Percentiles rank a stretch among this genome's conserved stretches.
Evolutionary conservation across 2,797 vertebrate species (phyloP).

Genomic region (Leptoclinus maculatus): DNA sequence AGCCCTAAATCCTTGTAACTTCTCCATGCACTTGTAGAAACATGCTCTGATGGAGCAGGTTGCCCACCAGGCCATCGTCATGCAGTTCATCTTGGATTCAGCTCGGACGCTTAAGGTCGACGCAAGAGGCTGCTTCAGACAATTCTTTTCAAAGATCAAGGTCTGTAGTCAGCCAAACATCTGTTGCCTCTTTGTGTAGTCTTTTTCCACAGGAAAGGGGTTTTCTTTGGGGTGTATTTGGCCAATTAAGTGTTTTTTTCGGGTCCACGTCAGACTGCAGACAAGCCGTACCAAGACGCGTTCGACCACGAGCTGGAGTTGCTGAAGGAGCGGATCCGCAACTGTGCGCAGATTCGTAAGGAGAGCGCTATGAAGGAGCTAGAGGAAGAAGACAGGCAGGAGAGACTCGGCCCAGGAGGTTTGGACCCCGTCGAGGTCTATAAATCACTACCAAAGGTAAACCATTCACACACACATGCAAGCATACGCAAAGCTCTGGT

Average conservation of each 20-base stretch:
- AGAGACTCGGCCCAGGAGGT: slow-evolving; percentile 89
- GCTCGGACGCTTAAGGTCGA: slow-evolving; percentile 88
- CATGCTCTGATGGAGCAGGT: slow-evolving; percentile 93
- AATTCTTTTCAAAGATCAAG: slow-evolving; percentile 94
- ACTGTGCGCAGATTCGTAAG: slow-evolving; percentile 84
- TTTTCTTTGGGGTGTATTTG: background rate
- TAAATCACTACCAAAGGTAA: slow-evolving; percentile 85
- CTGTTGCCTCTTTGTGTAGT: background rate
- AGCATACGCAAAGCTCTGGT: background rate
- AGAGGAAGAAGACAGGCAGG: slow-evolving; percentile 88
- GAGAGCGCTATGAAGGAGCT: slow-evolving; percentile 88
- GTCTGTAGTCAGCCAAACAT: slow-evolving; percentile 48
- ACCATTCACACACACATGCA: background rate
- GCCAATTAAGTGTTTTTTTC: background rate
- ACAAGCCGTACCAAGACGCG: slow-evolving; percentile 89
- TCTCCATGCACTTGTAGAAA: slow-evolving; percentile 79
- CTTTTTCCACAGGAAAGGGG: fast-evolving
- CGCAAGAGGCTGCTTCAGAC: slow-evolving; percentile 90
- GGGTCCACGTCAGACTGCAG: slow-evolving; percentile 81
- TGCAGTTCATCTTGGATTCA: slow-evolving; percentile 93
- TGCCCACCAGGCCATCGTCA: slow-evolving; percentile 93
- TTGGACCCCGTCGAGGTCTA: slow-evolving; percentile 92
- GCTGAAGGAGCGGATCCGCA: slow-evolving; percentile 88
- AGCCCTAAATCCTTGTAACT: background rate
- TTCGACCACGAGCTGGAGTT: slow-evolving; percentile 89